Conservation (phyloP, 2,113 vertebrate genomes). For the Holacanthus passer region DNA sequence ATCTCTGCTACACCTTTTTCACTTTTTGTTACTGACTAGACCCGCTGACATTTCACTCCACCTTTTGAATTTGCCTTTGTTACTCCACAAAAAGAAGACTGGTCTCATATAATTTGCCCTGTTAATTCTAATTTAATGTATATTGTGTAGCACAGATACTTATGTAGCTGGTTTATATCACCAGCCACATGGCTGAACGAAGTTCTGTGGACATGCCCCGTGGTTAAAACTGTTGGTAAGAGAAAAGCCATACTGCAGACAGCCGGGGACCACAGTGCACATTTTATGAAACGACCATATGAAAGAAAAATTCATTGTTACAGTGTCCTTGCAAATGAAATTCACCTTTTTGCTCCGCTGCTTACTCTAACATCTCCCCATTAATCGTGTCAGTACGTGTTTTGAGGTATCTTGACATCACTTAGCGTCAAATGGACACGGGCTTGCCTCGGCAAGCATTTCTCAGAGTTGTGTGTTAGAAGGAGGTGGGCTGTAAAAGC, state of each 20-base stretch:
- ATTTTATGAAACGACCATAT: no score
- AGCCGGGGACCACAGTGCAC: not conserved
- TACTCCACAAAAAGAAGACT: not conserved
- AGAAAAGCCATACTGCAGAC: not conserved
- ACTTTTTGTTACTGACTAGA: not conserved
- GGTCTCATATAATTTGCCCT: not conserved
- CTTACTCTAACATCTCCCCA: not conserved
- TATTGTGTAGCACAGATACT: not conserved
- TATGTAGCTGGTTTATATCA: not conserved
- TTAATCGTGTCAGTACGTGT: not conserved
- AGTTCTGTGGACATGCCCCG: not conserved
- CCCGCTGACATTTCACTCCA: not conserved
- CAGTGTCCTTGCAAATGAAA: not conserved
- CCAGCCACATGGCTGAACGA: not conserved
- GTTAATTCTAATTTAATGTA: not conserved
- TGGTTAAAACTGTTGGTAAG: not conserved
- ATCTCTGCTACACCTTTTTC: not conserved
- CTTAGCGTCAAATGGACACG: conserved; percentile 21
- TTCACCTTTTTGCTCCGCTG: not conserved
- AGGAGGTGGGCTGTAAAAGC: conserved; percentile 25
- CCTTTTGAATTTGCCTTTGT: not conserved
- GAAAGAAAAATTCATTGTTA: not conserved
- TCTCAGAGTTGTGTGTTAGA: conserved; percentile 40
- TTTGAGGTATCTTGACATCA: not conserved
- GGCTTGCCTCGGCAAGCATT: conserved; percentile 25